Percentiles rank a stretch among this genome's conserved stretches.
Evolutionary conservation across 2,113 vertebrate species (phyloP).

Genomic region (Plectropomus leopardus): DNA sequence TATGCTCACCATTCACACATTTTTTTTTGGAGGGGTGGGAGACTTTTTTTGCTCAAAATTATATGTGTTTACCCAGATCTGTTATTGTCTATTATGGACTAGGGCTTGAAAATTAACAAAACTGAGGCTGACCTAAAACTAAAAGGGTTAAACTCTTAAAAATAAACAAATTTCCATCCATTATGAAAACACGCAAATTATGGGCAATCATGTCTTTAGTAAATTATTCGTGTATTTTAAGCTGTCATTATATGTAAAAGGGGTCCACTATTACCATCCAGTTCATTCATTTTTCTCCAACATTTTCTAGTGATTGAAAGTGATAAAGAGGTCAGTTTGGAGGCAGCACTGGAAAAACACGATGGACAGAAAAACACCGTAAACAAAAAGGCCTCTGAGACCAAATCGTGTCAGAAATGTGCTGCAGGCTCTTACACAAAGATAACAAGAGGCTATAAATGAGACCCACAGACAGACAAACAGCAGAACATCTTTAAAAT

Average conservation of each 20-base stretch:
- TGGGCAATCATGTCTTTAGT: too few relatives aligned
- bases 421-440: neutral
- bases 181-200: too few relatives aligned
- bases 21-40: too few relatives aligned
- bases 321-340: neutral
- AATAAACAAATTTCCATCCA: too few relatives aligned
- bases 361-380: neutral
- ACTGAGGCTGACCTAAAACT: too few relatives aligned
- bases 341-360: too few relatives aligned
- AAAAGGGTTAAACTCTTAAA: too few relatives aligned
- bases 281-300: neutral
- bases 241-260: neutral
- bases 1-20: too few relatives aligned
- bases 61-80: too few relatives aligned
- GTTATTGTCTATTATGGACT: too few relatives aligned
- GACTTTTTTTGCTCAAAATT: too few relatives aligned
- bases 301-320: neutral
- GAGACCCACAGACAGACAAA: neutral
- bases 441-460: conserved; percentile 4
- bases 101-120: too few relatives aligned
- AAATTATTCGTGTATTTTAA: neutral
- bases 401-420: neutral
- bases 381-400: neutral
- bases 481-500: neutral
- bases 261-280: neutral